Percentiles rank a stretch among this genome's conserved stretches.
Evolutionary conservation across 2,113 vertebrate genomes (phyloP).

Genomic region (Oryctolagus cuniculus): mOryCun1.1 NC_091443.1:73106501-73107000

Average conservation of each 20-base stretch:
- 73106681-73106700: too few species aligned
- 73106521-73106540: too few species aligned
- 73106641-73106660: too few species aligned
- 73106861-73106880: slow-evolving; percentile 27
- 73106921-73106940: background rate
- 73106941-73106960: slow-evolving; percentile 1
- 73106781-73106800: background rate
- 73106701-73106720: slow-evolving; percentile 10
- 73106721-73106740: background rate
- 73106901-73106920: background rate
- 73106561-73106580: too few species aligned
- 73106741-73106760: background rate
- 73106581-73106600: too few species aligned
- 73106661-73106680: too few species aligned
- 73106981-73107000: too few species aligned
- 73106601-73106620: too few species aligned
- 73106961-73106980: too few species aligned
- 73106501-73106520: too few species aligned
- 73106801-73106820: background rate
- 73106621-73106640: too few species aligned
- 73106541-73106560: too few species aligned
- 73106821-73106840: slow-evolving; percentile 30
- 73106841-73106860: background rate
- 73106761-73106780: background rate
- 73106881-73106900: slow-evolving; percentile 24